Evolutionary conservation across 2,888 invertebrate genomes (phyloP), one percentile per base, ranked within the genome.

Genomic region (Dolomedes plantarius): DNA sequence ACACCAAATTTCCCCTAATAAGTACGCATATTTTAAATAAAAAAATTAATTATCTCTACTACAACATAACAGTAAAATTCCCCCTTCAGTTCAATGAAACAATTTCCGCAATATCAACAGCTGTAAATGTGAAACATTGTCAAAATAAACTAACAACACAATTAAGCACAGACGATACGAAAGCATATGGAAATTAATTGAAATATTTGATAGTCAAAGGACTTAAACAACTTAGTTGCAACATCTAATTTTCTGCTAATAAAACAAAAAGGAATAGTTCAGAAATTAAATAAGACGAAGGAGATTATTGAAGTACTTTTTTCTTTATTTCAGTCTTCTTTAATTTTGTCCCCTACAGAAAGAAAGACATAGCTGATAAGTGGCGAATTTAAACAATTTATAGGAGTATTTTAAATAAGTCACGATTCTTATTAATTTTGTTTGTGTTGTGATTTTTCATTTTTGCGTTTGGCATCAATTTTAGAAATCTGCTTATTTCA

Each of bases 221-320:
- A 75, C 82, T 82, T 81, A 81, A 82, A 75, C 81, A 82, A 82
- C 68, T 82, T 75, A 64, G 75, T 64, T 56, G 31, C 69, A 75
- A 65, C 67, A 68, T 64, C 81, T 75, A 82, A 82, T 82, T 69
- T 67, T 64, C 19, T 19, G 19, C 11, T 16, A 9, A 67, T 32
- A 29, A 62, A 75, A 68, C 50, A 41, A 23, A 62, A 62, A 71
- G 62, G 41, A 64, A 67, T 65, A 32, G 13, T 27, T 9, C 23
- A 69, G 19, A 46, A 50, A 41, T 36, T 64, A 72, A 68, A 76
- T 16, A 39, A 65, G 29, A 39, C n/a, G 67, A 80, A 67, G 41
- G 19, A 9, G 41, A 69, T 27, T 27, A 29, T 23, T 23, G 16
- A 56, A 56, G 23, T 9, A 16, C 56, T n/a, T 2, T 23, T 74